Base-by-base conservation (phyloP, 2,888 invertebrate genomes). In the Macrophya annulata region DNA sequence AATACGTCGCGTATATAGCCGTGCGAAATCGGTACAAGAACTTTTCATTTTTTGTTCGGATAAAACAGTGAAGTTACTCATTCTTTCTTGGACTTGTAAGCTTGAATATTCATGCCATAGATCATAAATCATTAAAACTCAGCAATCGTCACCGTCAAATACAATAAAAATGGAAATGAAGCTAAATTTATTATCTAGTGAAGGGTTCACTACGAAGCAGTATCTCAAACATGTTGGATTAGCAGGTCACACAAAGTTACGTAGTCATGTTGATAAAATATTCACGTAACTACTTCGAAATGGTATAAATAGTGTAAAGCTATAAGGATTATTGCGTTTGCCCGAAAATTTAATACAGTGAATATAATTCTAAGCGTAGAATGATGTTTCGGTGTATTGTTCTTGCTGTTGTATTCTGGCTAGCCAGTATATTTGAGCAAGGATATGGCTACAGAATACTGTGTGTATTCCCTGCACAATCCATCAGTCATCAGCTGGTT, bases 401-500 rank as follows among this genome's bases (percentile, higher is more conserved):
- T 4, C 3, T 77, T 21, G 51, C 77, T 5, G 37, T 17, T 3
- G 17, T 51, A 51, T 17, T 77, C 17, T 77, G 51, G 8, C 9
- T 77, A 51, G 4, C 8, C 5, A 21, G 21, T 17, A 17, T 10
- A 21, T 8, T 74, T 12, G 9, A 74, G 12, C n/a, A n/a, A 5
- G 45, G 12, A 21, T 31, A 51, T 55, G 17, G 77, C 48, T 48
- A 48, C 9, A 77, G 77, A 77, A 77, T 77, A 55, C 83, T 90
- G 25, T 86, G 86, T 3, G 84, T 87, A 55, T 88, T 88, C 59
- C 86, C 88, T 3, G 71, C 85, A 5, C 88, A 90, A 9, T 89
- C 88, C 5, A 85, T 84, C 62, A 90, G 90, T 74, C 90, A 90
- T 83, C 88, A 90, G 59, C 85, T 87, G n/a, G 88, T 88, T 1